A percentile compares a stretch with the other conserved stretches of the same genome.
phyloP scores from a whole-genome alignment of 2,888 invertebrate genomes.

The Baccha elongata region DNA sequence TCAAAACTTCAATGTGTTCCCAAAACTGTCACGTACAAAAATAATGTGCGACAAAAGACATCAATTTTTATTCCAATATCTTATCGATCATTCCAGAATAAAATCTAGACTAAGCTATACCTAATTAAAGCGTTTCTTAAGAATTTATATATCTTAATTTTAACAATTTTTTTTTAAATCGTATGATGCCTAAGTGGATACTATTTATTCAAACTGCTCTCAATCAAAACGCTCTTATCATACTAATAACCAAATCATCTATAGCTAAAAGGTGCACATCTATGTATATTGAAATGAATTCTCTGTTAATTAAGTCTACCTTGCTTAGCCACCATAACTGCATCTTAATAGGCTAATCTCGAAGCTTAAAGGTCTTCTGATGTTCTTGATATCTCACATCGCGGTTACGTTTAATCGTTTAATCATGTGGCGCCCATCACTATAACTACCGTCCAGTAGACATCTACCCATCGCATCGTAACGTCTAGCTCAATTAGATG shows the following conservation, averaged over 20 bases:
- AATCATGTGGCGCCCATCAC: constrained; percentile 72
- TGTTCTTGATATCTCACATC: constrained; percentile 52
- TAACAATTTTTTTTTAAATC: too few relatives aligned
- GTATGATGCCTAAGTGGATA: too few relatives aligned
- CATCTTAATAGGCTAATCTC: constrained; percentile 48
- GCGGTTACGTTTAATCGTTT: constrained; percentile 47
- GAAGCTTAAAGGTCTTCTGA: constrained; percentile 34
- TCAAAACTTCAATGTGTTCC: too few relatives aligned
- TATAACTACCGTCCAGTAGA: constrained; percentile 55
- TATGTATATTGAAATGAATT: background rate
- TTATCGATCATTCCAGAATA: background rate
- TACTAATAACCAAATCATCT: constrained; percentile 12
- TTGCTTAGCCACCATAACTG: constrained; percentile 26
- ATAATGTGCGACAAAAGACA: background rate
- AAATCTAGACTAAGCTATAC: background rate
- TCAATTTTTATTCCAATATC: background rate
- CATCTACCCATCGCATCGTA: constrained; percentile 20
- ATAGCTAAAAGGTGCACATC: background rate
- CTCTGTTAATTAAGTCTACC: constrained; percentile 26
- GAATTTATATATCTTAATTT: constrained; percentile 33
- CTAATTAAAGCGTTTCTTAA: background rate
- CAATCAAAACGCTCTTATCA: constrained; percentile 25
- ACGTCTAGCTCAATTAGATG: constrained; percentile 51
- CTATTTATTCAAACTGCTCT: constrained; percentile 14
- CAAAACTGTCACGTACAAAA: too few relatives aligned